A percentile compares a stretch with the other conserved stretches of the same genome.
Conservation (phyloP, 2,797 vertebrate genomes). For the Bryconaethiops microstoma region DNA sequence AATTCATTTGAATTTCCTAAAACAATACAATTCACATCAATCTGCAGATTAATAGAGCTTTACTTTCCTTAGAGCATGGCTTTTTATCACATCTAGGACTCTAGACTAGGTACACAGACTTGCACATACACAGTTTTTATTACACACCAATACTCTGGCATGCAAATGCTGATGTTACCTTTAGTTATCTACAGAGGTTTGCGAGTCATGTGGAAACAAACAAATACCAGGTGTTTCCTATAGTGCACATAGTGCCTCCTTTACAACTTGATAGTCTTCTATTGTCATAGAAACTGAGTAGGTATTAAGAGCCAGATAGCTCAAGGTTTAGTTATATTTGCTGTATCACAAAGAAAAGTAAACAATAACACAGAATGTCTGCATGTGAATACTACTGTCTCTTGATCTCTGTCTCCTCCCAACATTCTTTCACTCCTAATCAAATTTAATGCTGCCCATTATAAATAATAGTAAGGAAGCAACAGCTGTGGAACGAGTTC, state of each 20-base stretch:
- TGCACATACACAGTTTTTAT: neutral
- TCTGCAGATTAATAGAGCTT: neutral
- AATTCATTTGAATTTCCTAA: neutral
- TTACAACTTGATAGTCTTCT: neutral
- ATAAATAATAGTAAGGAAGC: constrained; percentile 8
- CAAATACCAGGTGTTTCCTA: neutral
- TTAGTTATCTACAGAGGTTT: constrained; percentile 17
- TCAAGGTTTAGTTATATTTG: neutral
- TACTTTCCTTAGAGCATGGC: neutral
- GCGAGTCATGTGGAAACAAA: constrained; percentile 12
- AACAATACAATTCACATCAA: neutral
- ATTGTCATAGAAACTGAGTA: neutral
- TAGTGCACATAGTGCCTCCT: neutral
- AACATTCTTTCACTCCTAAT: constrained; percentile 15
- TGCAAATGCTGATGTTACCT: constrained; percentile 26
- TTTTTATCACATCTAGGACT: neutral
- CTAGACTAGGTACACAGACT: too few relatives aligned
- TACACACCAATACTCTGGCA: constrained; percentile 18
- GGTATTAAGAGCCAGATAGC: neutral
- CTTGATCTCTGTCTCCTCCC: neutral
- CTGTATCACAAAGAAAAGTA: neutral
- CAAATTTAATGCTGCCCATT: constrained; percentile 11
- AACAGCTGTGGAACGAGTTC: constrained; percentile 27
- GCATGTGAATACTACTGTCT: neutral
- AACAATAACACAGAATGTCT: neutral